Evolutionary conservation across 2,113 vertebrate species (phyloP), one percentile per base, ranked within the genome.

Genomic region (Ariopsis seemanni): DNA sequence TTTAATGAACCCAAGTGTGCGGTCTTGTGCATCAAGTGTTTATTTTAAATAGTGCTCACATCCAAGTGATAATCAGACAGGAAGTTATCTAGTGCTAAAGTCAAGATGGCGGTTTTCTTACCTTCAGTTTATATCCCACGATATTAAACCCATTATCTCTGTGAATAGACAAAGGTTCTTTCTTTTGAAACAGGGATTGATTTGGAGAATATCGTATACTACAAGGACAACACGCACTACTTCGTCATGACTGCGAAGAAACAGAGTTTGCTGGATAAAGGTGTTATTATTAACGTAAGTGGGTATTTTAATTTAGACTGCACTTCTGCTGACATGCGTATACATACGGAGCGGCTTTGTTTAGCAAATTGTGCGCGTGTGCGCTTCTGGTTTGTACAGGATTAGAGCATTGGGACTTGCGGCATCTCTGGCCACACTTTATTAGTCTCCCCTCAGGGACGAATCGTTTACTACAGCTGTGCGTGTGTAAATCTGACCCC

Each of bases 201-300:
- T 90, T 91, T 99, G 84, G 98, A 99, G 93, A 99, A 99, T 94
- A 99, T 99, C 74, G 98, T 99, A 86, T 99, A 99, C 94, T 99
- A 99, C 86, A 98, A 96, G 91, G 98, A 99, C 92, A 95, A 96
- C 94, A 99, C 98, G 0, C 98, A 99, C 90, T 99, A 99, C 91
- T 99, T 99, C 89, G 98, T 99, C 89, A 99, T 99, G 98, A 99
- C 98, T 0, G 98, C 98, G 8, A 99, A 99, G 93, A 99, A 99
- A 63, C 98, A 97, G 92, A 97, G 96, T 89, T 95, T 99, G 88
- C 93, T 99, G 89, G 97, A 99, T 82, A 99, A 99, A 94, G 97
- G 97, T 0, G 98, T 99, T 91, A 99, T 99, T 92, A 94, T 97
- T 34, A 94, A 96, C 0, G 98, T 99, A 94, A 1, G 97, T 95